Base-by-base conservation (phyloP, 2,797 vertebrate genomes). In the Tachyglossus aculeatus region DNA sequence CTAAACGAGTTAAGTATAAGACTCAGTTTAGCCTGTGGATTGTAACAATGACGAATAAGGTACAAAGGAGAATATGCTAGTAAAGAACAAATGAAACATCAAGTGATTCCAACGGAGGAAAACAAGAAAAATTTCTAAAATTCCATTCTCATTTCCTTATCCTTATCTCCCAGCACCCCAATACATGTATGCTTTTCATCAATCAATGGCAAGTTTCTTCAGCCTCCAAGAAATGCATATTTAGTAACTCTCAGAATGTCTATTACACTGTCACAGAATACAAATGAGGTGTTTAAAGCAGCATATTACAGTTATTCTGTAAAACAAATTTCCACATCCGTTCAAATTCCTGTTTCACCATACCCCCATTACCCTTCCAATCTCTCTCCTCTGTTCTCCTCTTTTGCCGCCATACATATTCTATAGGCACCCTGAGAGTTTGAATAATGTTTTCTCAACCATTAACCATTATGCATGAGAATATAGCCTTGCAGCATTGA, bases 381-480 rank as follows among this genome's bases (percentile, higher is more conserved):
- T 40, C 37, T 57, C 51, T 9, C 18, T 15, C 52, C 37, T 29
- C 61, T 53, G 53, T 37, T 10, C 6, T 60, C 12, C 19, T 9
- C 6, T 25, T 48, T 31, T 80, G 43, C 13, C 19, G 1, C 5
- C 54, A 1, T 22, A 43, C 24, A 27, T 6, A 24, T 25, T 7
- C 24, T 14, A 45, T 7, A 44, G 31, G 34, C 11, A 32, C 40
- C 54, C 18, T 48, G 44, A 47, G 68, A 74, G 81, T 74, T 78
- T 77, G 74, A 72, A 70, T 77, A 36, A 82, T 80, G 84, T 85
- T 85, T 91, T 90, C 44, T 87, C 88, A 86, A 90, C 85, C 90
- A 93, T 90, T 83, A 86, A 90, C 85, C 90, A 93, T 90, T 83
- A 83, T 90, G 58, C 90, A 92, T 87, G 84, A 91, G 90, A 91